Percentiles rank a stretch among this genome's conserved stretches.
phyloP scores from a whole-genome alignment of 2,888 invertebrate genomes.

The Argyra leucocephala region DNA sequence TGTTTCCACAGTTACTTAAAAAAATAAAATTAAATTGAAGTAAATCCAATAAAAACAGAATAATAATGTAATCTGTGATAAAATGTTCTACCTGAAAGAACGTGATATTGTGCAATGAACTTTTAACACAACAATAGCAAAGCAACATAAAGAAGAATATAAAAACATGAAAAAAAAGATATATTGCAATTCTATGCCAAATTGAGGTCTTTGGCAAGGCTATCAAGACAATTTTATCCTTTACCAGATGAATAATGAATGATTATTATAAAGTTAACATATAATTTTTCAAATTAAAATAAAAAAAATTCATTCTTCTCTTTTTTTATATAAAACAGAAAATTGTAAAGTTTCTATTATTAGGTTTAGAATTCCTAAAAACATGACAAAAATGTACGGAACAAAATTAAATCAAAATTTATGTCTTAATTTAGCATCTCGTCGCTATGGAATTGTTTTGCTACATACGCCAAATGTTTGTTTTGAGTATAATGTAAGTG shows the following conservation, averaged over 20 bases:
- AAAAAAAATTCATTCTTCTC: too few relatives aligned
- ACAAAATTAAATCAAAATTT: too few relatives aligned
- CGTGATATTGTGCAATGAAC: neutral
- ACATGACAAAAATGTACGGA: too few relatives aligned
- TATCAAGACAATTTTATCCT: slow-evolving; percentile 3
- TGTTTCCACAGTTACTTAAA: neutral
- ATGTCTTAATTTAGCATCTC: too few relatives aligned
- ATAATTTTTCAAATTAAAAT: too few relatives aligned
- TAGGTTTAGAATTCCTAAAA: too few relatives aligned
- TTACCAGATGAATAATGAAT: neutral
- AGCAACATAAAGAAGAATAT: too few relatives aligned
- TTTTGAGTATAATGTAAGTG: too few relatives aligned
- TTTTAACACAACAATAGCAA: neutral
- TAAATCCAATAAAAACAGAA: neutral
- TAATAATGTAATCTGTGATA: neutral
- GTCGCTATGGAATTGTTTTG: too few relatives aligned
- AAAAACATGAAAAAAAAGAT: neutral
- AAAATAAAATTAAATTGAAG: neutral
- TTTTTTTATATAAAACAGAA: too few relatives aligned
- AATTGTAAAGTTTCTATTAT: too few relatives aligned
- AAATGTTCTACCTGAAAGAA: neutral
- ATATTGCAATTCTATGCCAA: neutral
- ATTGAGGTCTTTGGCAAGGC: slow-evolving; percentile 1
- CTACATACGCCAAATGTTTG: too few relatives aligned
- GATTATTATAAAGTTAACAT: neutral